Evolutionary conservation across 2,113 vertebrate genomes (phyloP), one percentile per base, ranked within the genome.

Genomic region (Acrocephalus kingi): DNA sequence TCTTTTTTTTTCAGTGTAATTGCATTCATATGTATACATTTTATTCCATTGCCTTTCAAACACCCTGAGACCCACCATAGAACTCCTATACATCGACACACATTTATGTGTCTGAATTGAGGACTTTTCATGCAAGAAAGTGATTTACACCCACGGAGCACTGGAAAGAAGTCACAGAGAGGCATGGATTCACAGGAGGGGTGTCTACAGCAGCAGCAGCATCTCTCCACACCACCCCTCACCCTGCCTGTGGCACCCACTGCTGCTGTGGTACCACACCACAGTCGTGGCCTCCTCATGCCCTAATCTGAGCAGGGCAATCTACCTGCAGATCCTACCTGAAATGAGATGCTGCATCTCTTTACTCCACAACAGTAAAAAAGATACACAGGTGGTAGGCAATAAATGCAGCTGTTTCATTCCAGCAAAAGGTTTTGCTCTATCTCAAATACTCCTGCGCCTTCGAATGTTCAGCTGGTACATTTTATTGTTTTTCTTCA

Each of bases 231-330:
- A 66, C 1, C 15, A 61, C 14, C 31, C 20, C 22, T 67, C 8
- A 48, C 8, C 25, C 27, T n/a, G 18, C 46, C 78, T 64, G 21
- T 20, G 35, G 23, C 48, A 87, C 7, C 24, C 0, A 0, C 21
- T 58, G n/a, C 35, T 1, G 48, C 11, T 69, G 80, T 51, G 33
- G 13, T 49, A 62, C 15, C 14, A 59, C 24, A 20, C 7, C 58
- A 41, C 24, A 58, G 0, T 25, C 3, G 1, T 2, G 1, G 30
- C 15, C 21, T 20, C 52, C 22, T 43, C 5, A 1, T 46, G 11
- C 5, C 58, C 39, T 9, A 35, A 2, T 12, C 13, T 62, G 31
- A 83, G 25, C 27, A 84, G 62, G 39, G 7, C 11, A 63, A 13
- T 2, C 15, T 46, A 48, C 31, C 4, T 0, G 1, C 21, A 63